phyloP scores from a whole-genome alignment of 2,113 vertebrate species.

The Cololabis saira region DNA sequence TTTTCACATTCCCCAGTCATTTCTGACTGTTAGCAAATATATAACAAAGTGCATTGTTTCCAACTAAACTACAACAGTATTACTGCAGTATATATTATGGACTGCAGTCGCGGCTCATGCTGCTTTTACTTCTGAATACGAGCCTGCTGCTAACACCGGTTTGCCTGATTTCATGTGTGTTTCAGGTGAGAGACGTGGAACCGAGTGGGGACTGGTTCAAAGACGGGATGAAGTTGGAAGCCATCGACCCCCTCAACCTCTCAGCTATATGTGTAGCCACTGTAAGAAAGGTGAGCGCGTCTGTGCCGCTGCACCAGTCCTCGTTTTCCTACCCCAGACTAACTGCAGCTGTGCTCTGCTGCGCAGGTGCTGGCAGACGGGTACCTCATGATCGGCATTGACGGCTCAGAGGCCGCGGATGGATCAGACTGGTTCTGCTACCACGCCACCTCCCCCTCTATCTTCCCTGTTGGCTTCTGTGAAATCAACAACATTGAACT shows the following conservation, averaged over 20 bases:
- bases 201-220: conserved; percentile 95
- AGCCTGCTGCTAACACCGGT: background rate
- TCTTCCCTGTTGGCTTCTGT: conserved; percentile 99
- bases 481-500: conserved; percentile 99
- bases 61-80: too few relatives aligned
- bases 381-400: conserved; percentile 98
- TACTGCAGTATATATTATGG: too few relatives aligned
- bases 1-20: too few relatives aligned
- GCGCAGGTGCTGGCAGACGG: conserved; percentile 95
- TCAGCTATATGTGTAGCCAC: conserved; percentile 99
- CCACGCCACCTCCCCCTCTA: conserved; percentile 94
- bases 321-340: background rate
- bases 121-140: too few relatives aligned
- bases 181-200: conserved; percentile 94
- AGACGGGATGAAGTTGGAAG: conserved; percentile 98
- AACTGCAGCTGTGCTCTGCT: conserved; percentile 44
- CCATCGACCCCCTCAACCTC: conserved; percentile 98
- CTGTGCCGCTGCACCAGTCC: background rate
- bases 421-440: conserved; percentile 99
- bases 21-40: too few relatives aligned
- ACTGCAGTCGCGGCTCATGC: too few relatives aligned
- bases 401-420: conserved; percentile 97
- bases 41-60: too few relatives aligned
- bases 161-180: background rate
- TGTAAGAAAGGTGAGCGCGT: conserved; percentile 91